These are phyloP conservation scores for Euglossa dilemma DNA, from an alignment of 1,140 invertebrate genomes.

Conservation along the genomic window DNA sequence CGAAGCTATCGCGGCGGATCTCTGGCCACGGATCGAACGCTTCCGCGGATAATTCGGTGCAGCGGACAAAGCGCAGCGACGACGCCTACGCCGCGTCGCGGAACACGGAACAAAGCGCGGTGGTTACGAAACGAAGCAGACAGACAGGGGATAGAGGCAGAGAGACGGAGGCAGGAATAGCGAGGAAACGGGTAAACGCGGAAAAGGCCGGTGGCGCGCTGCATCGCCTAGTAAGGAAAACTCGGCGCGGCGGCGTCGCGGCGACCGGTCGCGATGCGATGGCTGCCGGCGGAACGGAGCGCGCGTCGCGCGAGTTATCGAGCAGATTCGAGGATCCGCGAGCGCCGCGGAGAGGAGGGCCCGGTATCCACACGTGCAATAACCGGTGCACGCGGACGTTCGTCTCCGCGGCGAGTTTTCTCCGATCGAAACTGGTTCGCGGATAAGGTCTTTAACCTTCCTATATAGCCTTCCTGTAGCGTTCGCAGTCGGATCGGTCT, in stretches of 20 bases:
- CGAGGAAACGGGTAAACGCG: neutral
- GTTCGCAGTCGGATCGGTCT: slow-evolving; percentile 43
- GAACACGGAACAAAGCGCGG: no score
- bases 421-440: slow-evolving; percentile 71
- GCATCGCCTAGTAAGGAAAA: neutral
- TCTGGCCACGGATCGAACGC: no score
- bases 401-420: slow-evolving; percentile 60
- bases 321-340: slow-evolving; percentile 40
- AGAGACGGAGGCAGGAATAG: no score
- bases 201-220: neutral
- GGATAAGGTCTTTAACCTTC: slow-evolving; percentile 73
- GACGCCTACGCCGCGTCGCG: no score
- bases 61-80: no score
- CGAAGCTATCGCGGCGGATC: no score
- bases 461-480: neutral
- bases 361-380: neutral
- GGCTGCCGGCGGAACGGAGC: slow-evolving; percentile 45
- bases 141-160: no score
- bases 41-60: no score
- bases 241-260: neutral
- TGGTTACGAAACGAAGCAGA: neutral
- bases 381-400: slow-evolving; percentile 27
- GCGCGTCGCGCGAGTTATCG: slow-evolving; percentile 27
- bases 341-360: neutral
- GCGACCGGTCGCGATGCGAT: neutral